A percentile compares a stretch with the other conserved stretches of the same genome.
Evolutionary conservation across 1,140 invertebrate genomes (phyloP).

Genomic region (Microplitis demolitor): DNA sequence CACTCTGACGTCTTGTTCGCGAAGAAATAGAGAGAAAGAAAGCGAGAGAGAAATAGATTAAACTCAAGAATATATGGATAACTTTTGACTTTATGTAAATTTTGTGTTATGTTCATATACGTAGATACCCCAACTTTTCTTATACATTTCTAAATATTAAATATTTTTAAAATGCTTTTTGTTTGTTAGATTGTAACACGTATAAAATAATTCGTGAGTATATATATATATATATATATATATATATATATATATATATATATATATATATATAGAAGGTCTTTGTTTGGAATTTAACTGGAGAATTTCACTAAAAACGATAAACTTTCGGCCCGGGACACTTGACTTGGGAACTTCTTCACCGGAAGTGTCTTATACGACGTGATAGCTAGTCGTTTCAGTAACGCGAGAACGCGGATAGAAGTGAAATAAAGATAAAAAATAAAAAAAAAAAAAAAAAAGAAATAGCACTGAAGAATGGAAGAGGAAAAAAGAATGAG

Average conservation of each 20-base stretch:
- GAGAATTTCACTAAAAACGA: constrained; percentile 4
- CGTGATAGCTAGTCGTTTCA: constrained; percentile 6
- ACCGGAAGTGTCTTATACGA: constrained; percentile 14
- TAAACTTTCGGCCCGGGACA: constrained; percentile 24
- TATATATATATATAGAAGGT: neutral
- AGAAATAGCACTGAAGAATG: neutral
- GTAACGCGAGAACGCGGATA: neutral
- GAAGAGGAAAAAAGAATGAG: neutral
- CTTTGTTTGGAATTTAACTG: neutral
- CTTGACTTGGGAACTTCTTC: neutral
- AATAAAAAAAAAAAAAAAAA: neutral
- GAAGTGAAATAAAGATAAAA: no score
- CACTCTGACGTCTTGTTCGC: neutral
- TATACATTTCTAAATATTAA: no score
- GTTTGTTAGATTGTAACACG: no score
- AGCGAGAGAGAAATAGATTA: no score
- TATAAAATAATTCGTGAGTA: neutral
- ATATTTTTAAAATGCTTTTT: no score
- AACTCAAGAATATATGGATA: no score
- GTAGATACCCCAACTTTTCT: no score
- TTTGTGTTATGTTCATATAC: neutral
- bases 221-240: no score
- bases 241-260: no score
- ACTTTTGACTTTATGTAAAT: no score
- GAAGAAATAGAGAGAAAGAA: neutral